These are phyloP conservation scores for Yponomeuta malinellus DNA, from an alignment of 2,888 invertebrate genomes.

Conservation along the genomic window DNA sequence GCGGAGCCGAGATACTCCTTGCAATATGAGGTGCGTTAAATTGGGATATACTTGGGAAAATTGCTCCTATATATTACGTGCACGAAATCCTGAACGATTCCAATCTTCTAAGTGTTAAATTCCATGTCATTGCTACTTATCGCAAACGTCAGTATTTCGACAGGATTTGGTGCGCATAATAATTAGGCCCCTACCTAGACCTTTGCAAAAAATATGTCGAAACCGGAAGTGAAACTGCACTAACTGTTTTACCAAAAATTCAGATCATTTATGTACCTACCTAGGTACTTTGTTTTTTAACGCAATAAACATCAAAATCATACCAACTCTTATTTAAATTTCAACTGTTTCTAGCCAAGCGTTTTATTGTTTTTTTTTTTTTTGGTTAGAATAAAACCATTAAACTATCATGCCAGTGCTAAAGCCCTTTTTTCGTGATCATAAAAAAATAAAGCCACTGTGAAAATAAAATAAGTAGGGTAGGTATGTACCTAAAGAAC, in stretches of 20 bases:
- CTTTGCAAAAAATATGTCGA: neutral
- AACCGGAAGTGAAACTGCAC: too few relatives aligned
- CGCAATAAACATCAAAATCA: too few relatives aligned
- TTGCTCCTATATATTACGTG: neutral
- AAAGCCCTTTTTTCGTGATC: too few relatives aligned
- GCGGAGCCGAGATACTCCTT: constrained; percentile 59
- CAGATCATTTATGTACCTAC: neutral
- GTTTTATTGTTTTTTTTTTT: too few relatives aligned
- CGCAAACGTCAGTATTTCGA: too few relatives aligned
- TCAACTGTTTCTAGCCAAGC: too few relatives aligned
- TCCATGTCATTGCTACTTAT: neutral
- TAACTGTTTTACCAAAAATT: neutral
- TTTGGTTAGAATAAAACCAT: too few relatives aligned
- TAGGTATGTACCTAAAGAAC: too few relatives aligned
- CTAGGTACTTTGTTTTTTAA: neutral
- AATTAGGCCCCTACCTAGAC: neutral
- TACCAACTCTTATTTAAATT: too few relatives aligned
- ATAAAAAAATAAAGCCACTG: too few relatives aligned
- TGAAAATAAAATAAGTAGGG: too few relatives aligned
- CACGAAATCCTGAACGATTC: neutral
- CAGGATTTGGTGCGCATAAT: neutral
- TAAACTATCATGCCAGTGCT: too few relatives aligned
- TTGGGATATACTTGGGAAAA: neutral
- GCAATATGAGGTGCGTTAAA: constrained; percentile 48
- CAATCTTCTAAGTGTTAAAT: neutral